Conservation (phyloP, 2,113 vertebrate species). For the Siniperca knerii region DNA sequence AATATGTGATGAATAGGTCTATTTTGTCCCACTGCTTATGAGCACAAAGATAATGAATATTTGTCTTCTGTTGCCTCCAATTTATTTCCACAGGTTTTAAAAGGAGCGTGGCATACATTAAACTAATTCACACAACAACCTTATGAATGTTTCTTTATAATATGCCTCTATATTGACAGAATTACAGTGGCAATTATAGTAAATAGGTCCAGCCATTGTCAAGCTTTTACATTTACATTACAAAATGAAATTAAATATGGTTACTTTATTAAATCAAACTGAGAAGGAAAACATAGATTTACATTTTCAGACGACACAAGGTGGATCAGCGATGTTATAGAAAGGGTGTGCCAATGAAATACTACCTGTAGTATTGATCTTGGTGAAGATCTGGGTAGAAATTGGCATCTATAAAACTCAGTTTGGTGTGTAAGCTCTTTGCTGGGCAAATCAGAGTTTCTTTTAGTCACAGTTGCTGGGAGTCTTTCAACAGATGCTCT, state of each 20-base stretch:
- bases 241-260: constrained; percentile 9
- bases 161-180: neutral
- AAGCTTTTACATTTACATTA: constrained; percentile 8
- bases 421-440: constrained; percentile 19
- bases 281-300: neutral
- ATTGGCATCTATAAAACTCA: neutral
- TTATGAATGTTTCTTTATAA: constrained; percentile 20
- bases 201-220: neutral
- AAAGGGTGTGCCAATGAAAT: neutral
- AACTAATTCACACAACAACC: neutral
- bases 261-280: neutral
- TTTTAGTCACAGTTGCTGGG: constrained; percentile 37
- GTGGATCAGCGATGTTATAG: neutral
- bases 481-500: constrained; percentile 49
- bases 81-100: constrained; percentile 24
- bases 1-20: constrained; percentile 67
- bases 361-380: neutral
- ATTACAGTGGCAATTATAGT: neutral
- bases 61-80: constrained; percentile 33
- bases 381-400: neutral
- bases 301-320: neutral
- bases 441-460: constrained; percentile 35
- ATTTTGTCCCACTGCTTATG: constrained; percentile 43
- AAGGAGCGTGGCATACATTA: neutral
- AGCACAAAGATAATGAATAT: constrained; percentile 49